These are phyloP conservation scores for Eriosoma lanigerum DNA, from an alignment of 1,140 invertebrate genomes.

Conservation along the genomic window DNA sequence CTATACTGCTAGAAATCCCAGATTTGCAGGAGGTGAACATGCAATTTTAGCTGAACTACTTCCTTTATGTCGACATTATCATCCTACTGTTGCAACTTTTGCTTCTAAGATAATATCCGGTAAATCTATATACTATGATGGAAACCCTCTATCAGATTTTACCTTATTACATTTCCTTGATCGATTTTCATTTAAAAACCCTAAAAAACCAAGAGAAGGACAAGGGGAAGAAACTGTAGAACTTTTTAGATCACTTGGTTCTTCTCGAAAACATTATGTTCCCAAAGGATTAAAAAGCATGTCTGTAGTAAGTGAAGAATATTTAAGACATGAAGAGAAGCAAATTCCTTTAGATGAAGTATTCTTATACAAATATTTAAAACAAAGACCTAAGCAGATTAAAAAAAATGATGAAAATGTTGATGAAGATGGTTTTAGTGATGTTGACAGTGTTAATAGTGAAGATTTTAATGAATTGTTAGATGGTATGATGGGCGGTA, in stretches of 20 bases:
- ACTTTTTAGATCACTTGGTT: constrained; percentile 62
- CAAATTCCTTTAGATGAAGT: constrained; percentile 80
- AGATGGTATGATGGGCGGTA: constrained; percentile 63
- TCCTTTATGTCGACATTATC: constrained; percentile 75
- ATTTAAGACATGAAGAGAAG: constrained; percentile 68
- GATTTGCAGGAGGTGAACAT: constrained; percentile 73
- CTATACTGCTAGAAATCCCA: constrained; percentile 77
- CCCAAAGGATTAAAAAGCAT: constrained; percentile 66
- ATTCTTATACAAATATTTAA: constrained; percentile 72
- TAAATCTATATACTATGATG: constrained; percentile 76
- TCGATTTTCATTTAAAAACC: constrained; percentile 94
- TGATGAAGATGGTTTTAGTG: constrained; percentile 64
- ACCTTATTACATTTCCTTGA: constrained; percentile 87
- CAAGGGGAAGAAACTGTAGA: constrained; percentile 57
- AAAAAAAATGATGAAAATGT: constrained; percentile 56
- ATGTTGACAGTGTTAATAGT: constrained; percentile 80
- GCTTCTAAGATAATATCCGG: constrained; percentile 78
- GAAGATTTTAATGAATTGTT: constrained; percentile 87
- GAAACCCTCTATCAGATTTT: constrained; percentile 92
- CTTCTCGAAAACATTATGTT: constrained; percentile 65
- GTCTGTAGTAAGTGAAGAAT: constrained; percentile 69
- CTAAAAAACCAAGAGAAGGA: constrained; percentile 69
- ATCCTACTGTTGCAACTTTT: constrained; percentile 89
- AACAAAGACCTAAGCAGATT: constrained; percentile 54
- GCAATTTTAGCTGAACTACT: constrained; percentile 73